These are phyloP conservation scores for Epicauta chinensis DNA, from an alignment of 1,140 invertebrate species.

Conservation along the genomic window DNA sequence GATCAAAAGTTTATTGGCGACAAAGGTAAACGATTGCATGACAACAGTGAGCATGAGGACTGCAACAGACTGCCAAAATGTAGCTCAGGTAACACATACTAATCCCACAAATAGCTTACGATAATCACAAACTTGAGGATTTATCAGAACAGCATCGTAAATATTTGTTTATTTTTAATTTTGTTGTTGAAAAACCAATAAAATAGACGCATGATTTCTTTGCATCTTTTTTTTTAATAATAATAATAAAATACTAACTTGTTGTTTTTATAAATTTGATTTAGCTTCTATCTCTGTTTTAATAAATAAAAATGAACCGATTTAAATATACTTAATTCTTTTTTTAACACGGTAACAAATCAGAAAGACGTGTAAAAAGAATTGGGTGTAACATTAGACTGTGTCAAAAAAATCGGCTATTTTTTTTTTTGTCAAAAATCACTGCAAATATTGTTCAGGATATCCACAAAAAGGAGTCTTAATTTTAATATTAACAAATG, in stretches of 20 bases:
- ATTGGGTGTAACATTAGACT: too few species aligned
- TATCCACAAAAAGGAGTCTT: too few species aligned
- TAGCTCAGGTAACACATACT: slow-evolving; percentile 46
- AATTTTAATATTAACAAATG: too few species aligned
- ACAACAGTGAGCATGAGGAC: slow-evolving; percentile 45
- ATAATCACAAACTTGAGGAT: background rate
- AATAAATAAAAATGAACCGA: too few species aligned
- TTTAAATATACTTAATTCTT: too few species aligned
- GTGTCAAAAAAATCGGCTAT: too few species aligned
- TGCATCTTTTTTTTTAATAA: background rate
- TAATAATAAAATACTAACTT: background rate
- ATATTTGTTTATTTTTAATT: slow-evolving; percentile 2
- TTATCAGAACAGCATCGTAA: background rate
- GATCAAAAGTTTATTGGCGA: slow-evolving; percentile 80
- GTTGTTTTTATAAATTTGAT: slow-evolving; percentile 1
- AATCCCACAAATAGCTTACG: slow-evolving; percentile 27
- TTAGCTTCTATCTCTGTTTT: too few species aligned
- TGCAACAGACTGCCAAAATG: slow-evolving; percentile 42
- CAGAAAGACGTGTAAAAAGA: too few species aligned
- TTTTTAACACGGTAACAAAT: too few species aligned
- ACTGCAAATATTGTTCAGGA: too few species aligned
- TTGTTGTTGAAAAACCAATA: background rate
- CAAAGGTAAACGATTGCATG: slow-evolving; percentile 71
- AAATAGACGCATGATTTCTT: background rate
- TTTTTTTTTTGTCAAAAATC: too few species aligned